phyloP scores from a whole-genome alignment of 1,140 invertebrate species.

The Maniola jurtina region DNA sequence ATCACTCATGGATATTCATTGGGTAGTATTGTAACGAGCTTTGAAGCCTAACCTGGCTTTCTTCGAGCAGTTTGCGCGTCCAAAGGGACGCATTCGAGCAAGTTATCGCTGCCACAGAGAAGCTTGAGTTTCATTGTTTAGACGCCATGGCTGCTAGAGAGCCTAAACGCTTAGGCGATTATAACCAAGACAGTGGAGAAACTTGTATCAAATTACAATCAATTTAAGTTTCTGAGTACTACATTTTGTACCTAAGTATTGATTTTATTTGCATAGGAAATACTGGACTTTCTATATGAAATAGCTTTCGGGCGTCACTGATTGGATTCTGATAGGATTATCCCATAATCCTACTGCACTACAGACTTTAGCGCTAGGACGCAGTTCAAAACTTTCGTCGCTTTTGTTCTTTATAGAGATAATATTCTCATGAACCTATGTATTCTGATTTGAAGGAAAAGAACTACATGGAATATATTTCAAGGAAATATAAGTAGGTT shows the following conservation, averaged over 20 bases:
- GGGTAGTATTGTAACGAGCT: background rate
- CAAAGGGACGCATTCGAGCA: too few species aligned
- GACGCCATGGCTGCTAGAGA: too few species aligned
- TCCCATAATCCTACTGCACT: constrained; percentile 17
- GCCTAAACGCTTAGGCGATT: too few species aligned
- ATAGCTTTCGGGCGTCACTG: constrained; percentile 18
- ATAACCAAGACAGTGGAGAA: too few species aligned
- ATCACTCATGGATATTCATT: background rate
- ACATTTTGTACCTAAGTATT: too few species aligned
- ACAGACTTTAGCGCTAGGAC: background rate
- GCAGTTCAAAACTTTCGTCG: background rate
- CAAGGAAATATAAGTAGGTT: background rate
- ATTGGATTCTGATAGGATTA: constrained; percentile 27
- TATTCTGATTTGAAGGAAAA: background rate
- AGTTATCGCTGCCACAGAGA: too few species aligned
- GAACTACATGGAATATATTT: background rate
- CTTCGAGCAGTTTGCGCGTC: too few species aligned
- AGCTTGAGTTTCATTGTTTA: too few species aligned
- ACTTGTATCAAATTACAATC: too few species aligned
- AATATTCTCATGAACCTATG: background rate
- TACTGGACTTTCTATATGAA: constrained; percentile 3
- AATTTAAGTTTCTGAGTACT: too few species aligned
- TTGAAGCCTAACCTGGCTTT: too few species aligned
- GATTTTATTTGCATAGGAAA: constrained; percentile 1
- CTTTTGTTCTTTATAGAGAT: background rate